These are phyloP conservation scores for Epinephelus fuscoguttatus DNA, from an alignment of 2,113 vertebrate genomes.

Conservation along the genomic window DNA sequence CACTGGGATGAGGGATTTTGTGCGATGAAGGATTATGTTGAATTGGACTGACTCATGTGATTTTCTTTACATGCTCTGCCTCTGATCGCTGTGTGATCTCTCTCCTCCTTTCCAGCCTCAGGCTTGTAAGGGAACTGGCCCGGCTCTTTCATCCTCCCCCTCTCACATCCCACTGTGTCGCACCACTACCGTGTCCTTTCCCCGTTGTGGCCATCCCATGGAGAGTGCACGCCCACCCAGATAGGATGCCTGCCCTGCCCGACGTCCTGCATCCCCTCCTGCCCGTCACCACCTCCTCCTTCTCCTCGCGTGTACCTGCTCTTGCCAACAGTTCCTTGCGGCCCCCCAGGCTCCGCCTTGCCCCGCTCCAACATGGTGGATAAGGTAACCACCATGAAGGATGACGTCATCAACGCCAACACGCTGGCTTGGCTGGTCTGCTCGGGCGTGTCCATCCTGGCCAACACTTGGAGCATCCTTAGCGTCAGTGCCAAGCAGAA, in stretches of 20 bases:
- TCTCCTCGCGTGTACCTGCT: conserved; percentile 69
- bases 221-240: conserved; percentile 67
- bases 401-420: conserved; percentile 90
- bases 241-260: conserved; percentile 77
- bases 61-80: conserved; percentile 34
- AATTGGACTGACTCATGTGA: conserved; percentile 17
- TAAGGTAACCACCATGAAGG: conserved; percentile 88
- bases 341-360: conserved; percentile 68
- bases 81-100: conserved; percentile 34
- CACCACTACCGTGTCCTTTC: conserved; percentile 41
- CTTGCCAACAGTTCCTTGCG: conserved; percentile 69
- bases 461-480: conserved; percentile 95
- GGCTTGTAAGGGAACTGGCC: conserved; percentile 41
- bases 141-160: conserved; percentile 34
- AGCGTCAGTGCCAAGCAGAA: conserved; percentile 95
- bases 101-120: conserved; percentile 27
- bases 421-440: conserved; percentile 94
- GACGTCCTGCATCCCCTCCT: conserved; percentile 72
- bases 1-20: conserved; percentile 31
- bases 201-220: conserved; percentile 61
- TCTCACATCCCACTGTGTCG: conserved; percentile 36
- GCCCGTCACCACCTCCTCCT: conserved; percentile 77
- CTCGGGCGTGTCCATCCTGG: conserved; percentile 90
- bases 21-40: conserved; percentile 42
- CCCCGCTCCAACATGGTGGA: conserved; percentile 80